These are phyloP conservation scores for Camelus dromedarius DNA, from an alignment of 2,113 vertebrate genomes.

Conservation along the genomic window DNA sequence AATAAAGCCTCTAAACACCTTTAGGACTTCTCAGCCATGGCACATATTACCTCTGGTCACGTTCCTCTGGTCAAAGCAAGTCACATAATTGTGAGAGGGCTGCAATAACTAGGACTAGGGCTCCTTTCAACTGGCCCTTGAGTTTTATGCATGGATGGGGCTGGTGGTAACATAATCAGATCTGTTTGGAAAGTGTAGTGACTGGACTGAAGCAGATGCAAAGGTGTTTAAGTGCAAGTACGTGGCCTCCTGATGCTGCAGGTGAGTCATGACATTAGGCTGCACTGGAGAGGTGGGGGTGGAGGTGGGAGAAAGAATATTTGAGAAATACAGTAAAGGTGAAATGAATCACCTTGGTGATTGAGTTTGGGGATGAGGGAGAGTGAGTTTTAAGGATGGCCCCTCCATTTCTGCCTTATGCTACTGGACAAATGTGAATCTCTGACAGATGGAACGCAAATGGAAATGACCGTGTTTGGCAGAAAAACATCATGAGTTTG, in stretches of 20 bases:
- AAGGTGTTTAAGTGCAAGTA: rapidly evolving
- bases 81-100: rapidly evolving
- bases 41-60: background rate
- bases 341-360: background rate
- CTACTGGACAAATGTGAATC: rapidly evolving
- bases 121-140: background rate
- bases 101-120: background rate
- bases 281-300: background rate
- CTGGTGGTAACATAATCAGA: background rate
- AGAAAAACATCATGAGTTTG: background rate
- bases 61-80: background rate
- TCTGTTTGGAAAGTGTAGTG: background rate
- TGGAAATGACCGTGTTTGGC: too few species aligned
- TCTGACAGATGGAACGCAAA: too few species aligned
- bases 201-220: rapidly evolving
- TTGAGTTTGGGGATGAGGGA: background rate
- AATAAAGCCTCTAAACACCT: background rate
- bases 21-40: background rate
- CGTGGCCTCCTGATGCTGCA: rapidly evolving
- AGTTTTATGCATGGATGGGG: background rate
- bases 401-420: background rate
- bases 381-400: background rate
- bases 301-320: background rate
- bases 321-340: background rate
- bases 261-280: rapidly evolving